These are phyloP conservation scores for Epirrhoe alternata DNA, from an alignment of 2,888 invertebrate species.

Conservation along the genomic window DNA sequence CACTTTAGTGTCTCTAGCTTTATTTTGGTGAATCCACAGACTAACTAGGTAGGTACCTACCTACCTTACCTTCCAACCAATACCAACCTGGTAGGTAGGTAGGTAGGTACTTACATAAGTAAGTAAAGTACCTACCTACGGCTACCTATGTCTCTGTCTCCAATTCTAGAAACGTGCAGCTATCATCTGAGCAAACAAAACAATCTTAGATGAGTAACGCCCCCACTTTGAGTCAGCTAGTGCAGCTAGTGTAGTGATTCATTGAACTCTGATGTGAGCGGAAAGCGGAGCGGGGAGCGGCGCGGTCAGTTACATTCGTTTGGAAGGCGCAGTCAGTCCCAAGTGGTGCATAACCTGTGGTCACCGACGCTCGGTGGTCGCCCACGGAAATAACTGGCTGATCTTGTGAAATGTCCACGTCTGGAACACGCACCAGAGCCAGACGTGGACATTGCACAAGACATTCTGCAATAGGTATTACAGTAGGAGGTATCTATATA, in stretches of 20 bases:
- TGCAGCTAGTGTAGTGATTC: no score
- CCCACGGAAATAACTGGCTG: slow-evolving; percentile 28
- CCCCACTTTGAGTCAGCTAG: slow-evolving; percentile 29
- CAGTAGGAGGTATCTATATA: no score
- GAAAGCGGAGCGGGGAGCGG: neutral
- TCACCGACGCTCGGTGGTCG: slow-evolving; percentile 12
- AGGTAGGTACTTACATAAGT: neutral
- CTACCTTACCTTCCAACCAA: no score
- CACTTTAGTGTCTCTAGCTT: no score
- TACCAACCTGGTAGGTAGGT: neutral
- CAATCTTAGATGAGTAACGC: slow-evolving; percentile 35
- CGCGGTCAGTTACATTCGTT: slow-evolving; percentile 9
- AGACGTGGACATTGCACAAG: neutral
- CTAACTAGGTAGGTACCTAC: neutral
- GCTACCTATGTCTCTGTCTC: neutral
- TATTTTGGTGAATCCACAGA: no score
- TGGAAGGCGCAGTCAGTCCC: neutral
- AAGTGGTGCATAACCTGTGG: slow-evolving; percentile 15
- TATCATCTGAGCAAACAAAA: slow-evolving; percentile 32
- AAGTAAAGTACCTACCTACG: neutral
- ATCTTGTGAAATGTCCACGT: slow-evolving; percentile 26
- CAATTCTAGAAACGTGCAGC: slow-evolving; percentile 23
- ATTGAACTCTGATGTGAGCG: slow-evolving; percentile 23
- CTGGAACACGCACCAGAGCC: neutral
- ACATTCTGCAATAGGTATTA: neutral